Base-by-base conservation (phyloP, 2,797 vertebrate species). In the Anguilla anguilla region DNA sequence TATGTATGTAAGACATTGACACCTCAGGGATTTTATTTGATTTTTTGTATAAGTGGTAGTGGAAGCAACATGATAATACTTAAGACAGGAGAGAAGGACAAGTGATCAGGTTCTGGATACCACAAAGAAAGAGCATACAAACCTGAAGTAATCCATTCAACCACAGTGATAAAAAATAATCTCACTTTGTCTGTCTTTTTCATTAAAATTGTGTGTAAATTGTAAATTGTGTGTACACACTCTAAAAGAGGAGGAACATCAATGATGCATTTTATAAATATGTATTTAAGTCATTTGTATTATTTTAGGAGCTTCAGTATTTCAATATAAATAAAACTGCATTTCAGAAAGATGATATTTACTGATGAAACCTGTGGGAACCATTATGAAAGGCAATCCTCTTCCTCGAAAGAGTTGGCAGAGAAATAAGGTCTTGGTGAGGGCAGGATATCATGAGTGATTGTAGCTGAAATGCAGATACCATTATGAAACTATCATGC, bases 101-200 rank as follows among this genome's bases (percentile, higher is more conserved):
- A 53, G 43, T 53, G 51, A 53, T 53, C 51, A 53, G 51, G 51
- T 53, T 9, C 51, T 35, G 28, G 31, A 13, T 74, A 39, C 31
- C 31, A 17, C 31, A n/a, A 74, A 28, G 69, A 74, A 74, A 74
- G 31, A 74, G 31, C 31, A 35, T 31, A 28, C 69, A 13, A 10
- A 67, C 67, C n/a, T 10, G 7, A 35, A 3, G 28, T 74, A 35
- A 35, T 39, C 69, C 19, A 35, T 74, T 74, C 69, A 10, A 2
- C 31, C 10, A 28, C 31, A 39, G 69, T 74, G 69, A 74, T 13
- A 74, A 35, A 46, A 35, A 74, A n/a, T 9, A n/a, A 6, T 0
- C 22, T 64, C 69, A 87, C 51, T 89, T 85, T 74, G 28, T 31
- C 51, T 74, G 10, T 74, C 39, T 83, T 69, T 28, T 53, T 84